phyloP scores from a whole-genome alignment of 2,113 vertebrate species.

The Thalassarche chlororhynchos region DNA sequence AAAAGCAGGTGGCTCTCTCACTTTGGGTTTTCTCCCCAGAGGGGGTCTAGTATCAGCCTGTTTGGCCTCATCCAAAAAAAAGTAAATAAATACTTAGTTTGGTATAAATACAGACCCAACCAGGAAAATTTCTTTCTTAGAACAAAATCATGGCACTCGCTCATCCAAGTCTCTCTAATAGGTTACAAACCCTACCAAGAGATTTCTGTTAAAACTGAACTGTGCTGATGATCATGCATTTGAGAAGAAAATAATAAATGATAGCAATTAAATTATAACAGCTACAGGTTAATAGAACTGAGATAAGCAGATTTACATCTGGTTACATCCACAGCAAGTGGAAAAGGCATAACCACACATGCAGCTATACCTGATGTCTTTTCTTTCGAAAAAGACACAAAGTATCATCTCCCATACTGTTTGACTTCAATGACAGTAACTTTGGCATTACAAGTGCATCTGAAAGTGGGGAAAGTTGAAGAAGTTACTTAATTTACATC shows the following conservation, averaged over 20 bases:
- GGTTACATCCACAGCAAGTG: background rate
- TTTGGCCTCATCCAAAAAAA: background rate
- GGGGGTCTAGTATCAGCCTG: background rate
- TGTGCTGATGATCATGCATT: background rate
- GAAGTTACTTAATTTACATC: background rate
- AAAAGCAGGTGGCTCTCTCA: background rate
- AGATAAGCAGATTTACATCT: background rate
- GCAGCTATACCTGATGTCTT: background rate
- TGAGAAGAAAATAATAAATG: slow-evolving; percentile 2
- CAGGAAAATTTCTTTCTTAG: background rate
- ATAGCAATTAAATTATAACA: background rate
- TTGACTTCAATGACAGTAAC: background rate
- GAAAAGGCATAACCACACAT: rapidly evolving
- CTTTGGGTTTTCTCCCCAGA: background rate
- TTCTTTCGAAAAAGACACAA: background rate
- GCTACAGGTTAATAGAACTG: background rate
- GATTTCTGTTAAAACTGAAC: background rate
- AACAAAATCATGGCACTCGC: background rate
- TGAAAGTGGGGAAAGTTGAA: background rate
- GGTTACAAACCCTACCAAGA: background rate
- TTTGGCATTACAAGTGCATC: background rate
- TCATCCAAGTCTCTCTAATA: background rate
- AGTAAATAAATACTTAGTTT: background rate
- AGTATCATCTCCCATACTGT: background rate
- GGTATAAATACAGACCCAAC: background rate